phyloP scores from a whole-genome alignment of 2,113 vertebrate genomes.

The Pteronura brasiliensis region DNA sequence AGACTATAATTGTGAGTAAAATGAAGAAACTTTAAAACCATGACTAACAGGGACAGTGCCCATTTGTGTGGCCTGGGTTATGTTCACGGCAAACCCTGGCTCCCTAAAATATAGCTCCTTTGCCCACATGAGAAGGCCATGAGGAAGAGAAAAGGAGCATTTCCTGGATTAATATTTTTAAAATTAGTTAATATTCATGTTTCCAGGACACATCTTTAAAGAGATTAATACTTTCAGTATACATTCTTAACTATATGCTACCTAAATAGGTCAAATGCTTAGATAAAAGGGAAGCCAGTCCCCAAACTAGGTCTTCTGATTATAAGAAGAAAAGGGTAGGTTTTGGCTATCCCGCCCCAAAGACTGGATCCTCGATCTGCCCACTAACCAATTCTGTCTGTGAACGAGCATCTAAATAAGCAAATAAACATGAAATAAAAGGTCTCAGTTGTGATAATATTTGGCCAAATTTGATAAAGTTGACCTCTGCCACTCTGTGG shows the following conservation, averaged over 20 bases:
- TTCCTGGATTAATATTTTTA: neutral
- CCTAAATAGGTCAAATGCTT: neutral
- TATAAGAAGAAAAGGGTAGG: neutral
- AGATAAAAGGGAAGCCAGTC: neutral
- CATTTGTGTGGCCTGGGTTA: neutral
- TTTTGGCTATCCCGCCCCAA: neutral
- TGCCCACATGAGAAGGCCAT: neutral
- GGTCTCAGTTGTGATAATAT: neutral
- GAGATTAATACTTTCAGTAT: neutral
- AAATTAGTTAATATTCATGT: neutral
- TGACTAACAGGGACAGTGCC: neutral
- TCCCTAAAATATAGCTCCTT: neutral
- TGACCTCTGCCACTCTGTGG: neutral
- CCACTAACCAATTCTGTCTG: neutral
- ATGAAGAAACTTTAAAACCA: neutral
- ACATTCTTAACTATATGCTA: neutral
- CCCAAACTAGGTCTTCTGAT: neutral
- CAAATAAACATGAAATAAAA: neutral
- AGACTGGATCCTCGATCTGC: neutral
- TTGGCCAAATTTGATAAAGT: neutral
- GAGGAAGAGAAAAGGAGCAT: neutral
- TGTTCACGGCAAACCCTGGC: neutral
- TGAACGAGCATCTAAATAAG: neutral
- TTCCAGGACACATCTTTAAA: neutral
- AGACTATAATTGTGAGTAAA: slow-evolving; percentile 17